Base-by-base conservation (phyloP, 2,888 invertebrate species). In the Parascotia fuliginaria region DNA sequence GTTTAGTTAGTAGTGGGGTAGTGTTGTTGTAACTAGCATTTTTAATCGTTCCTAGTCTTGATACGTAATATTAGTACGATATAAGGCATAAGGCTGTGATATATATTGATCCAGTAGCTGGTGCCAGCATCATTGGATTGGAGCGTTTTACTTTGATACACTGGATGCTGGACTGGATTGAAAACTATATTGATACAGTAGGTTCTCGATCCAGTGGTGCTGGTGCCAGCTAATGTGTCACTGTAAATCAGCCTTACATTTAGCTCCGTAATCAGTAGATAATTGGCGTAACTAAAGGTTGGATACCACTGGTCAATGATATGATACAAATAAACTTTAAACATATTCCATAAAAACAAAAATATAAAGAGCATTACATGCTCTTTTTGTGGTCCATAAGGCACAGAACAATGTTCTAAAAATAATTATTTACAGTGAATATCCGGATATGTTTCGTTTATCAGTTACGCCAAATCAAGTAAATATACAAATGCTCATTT, bases 261-360 rank as follows among this genome's bases (percentile, higher is more conserved):
- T 19, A 19, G 19, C 3, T 9, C n/a, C n/a, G n/a, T n/a, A 9
- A 11, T 29, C n/a, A 24, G 3, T 16, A 5, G 13, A 29, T 32
- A 12, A 32, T 7, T 46, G 33, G 40, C 40, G 37, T 46, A 40
- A 36, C 22, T 34, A 14, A 34, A 29, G 12, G 15, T 14, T 14
- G 12, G 22, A 9, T 4, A 15, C 24, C 24, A 11, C 16, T 2
- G 15, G 6, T 19, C 19, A 19, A 36, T n/a, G 12, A 33, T n/a
- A 33, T 15, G 16, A 14, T 19, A 41, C 1, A 9, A 11, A 12
- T 11, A 9, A 42, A n/a, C n/a, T n/a, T n/a, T n/a, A n/a, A n/a
- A n/a, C n/a, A n/a, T n/a, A n/a, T n/a, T n/a, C n/a, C n/a, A n/a
- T n/a, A n/a, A 33, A 31, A 9, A 22, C 14, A 29, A 42, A 14